Evolutionary conservation across 2,888 invertebrate species (phyloP).

Genomic region (Tromatobia lineatoria): DNA sequence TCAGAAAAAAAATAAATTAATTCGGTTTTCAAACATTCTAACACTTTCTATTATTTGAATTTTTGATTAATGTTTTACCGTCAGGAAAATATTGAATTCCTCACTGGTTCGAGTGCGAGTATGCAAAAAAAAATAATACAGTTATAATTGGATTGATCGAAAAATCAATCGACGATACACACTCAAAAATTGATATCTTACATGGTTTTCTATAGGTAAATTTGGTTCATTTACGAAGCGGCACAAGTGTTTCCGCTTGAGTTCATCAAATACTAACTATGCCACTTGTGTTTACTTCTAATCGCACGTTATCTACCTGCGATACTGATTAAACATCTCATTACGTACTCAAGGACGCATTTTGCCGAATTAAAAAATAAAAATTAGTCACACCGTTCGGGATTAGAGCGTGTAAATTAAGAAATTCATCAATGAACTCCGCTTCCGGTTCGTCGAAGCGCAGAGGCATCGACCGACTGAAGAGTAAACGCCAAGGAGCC

Average conservation of each 20-base stretch:
- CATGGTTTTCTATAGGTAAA: neutral
- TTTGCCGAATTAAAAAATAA: neutral
- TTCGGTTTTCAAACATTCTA: no score
- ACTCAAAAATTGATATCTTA: neutral
- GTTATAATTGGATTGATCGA: neutral
- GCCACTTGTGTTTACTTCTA: slow-evolving; percentile 27
- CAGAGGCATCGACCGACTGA: slow-evolving; percentile 25
- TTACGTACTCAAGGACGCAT: neutral
- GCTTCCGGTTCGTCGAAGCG: neutral
- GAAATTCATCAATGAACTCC: slow-evolving; percentile 1
- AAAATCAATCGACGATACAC: neutral
- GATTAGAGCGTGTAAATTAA: neutral
- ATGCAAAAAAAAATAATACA: neutral
- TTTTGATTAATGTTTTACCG: no score
- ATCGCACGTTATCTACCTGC: slow-evolving; percentile 20
- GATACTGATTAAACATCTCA: slow-evolving; percentile 16
- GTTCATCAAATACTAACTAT: neutral
- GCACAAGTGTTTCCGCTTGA: neutral
- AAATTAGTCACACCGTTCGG: neutral
- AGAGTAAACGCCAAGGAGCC: slow-evolving; percentile 27
- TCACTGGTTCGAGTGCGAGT: no score
- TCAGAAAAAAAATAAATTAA: no score
- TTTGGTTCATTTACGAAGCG: slow-evolving; percentile 10
- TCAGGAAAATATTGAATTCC: neutral
- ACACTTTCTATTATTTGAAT: no score